Evolutionary conservation across 2,888 invertebrate genomes (phyloP).

Genomic region (Morpho helenor): DNA sequence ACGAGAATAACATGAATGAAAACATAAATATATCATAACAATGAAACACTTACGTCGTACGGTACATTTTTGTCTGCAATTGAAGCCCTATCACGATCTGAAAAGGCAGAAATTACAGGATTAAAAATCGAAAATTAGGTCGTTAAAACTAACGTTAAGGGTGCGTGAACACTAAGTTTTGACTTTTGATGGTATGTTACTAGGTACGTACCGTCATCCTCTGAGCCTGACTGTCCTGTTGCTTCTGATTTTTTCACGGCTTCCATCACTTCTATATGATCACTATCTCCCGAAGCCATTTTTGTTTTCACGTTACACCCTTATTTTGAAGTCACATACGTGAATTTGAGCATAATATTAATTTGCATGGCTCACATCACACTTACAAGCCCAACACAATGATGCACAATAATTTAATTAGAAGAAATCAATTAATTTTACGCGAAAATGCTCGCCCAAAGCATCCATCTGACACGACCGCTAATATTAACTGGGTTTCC

Average conservation of each 20-base stretch:
- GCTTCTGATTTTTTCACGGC: conserved; percentile 81
- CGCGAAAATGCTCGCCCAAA: conserved; percentile 68
- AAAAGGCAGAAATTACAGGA: conserved; percentile 52
- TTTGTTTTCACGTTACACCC: conserved; percentile 70
- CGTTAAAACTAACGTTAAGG: conserved; percentile 11
- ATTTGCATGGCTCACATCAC: conserved; percentile 71
- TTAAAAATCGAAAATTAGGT: conserved; percentile 43
- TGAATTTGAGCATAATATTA: conserved; percentile 56
- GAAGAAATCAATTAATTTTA: conserved; percentile 73
- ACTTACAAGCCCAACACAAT: conserved; percentile 63
- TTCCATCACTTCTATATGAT: conserved; percentile 88
- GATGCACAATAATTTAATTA: conserved; percentile 77
- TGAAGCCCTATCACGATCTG: conserved; percentile 80
- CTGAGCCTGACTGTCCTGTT: conserved; percentile 79
- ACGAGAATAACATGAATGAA: conserved; percentile 41
- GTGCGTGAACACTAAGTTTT: not conserved
- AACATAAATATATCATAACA: conserved; percentile 34
- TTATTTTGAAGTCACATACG: conserved; percentile 62
- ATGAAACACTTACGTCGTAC: conserved; percentile 79
- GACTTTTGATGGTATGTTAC: conserved; percentile 9
- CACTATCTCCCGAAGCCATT: conserved; percentile 92
- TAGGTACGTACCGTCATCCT: conserved; percentile 81
- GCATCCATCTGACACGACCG: conserved; percentile 73
- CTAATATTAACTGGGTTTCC: conserved; percentile 65
- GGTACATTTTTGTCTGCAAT: conserved; percentile 80